Conservation (phyloP, 2,113 vertebrate species). For the Nansenia antarctica region DNA sequence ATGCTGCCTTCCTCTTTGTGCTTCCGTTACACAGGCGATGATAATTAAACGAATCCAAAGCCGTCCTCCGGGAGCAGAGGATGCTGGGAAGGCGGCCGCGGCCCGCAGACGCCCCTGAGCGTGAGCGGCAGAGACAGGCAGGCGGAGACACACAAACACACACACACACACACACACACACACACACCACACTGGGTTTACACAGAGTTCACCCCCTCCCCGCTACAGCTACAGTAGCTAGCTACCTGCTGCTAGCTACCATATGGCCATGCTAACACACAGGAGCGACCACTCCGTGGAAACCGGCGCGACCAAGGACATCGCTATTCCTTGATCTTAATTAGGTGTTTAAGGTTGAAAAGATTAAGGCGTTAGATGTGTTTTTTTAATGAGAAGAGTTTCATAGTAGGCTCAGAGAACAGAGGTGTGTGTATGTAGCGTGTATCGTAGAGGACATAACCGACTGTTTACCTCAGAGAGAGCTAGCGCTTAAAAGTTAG, state of each 20-base stretch:
- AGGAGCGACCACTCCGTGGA: too few species aligned
- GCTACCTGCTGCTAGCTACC: neutral
- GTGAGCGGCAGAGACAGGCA: too few species aligned
- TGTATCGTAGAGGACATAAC: too few species aligned
- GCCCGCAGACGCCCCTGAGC: conserved; percentile 37
- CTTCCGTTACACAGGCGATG: conserved; percentile 62
- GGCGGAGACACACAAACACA: conserved; percentile 24
- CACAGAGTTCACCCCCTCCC: conserved; percentile 56
- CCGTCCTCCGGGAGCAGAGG: conserved; percentile 52
- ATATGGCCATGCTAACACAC: neutral
- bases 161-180: conserved; percentile 17
- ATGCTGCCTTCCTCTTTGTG: conserved; percentile 60
- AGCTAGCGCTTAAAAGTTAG: too few species aligned
- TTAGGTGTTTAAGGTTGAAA: too few species aligned
- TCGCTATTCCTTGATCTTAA: too few species aligned
- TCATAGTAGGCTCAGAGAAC: too few species aligned
- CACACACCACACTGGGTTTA: conserved; percentile 43
- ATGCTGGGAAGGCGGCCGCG: conserved; percentile 43
- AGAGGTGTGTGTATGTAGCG: too few species aligned
- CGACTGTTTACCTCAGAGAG: too few species aligned
- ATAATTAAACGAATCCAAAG: conserved; percentile 72
- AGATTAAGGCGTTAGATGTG: too few species aligned
- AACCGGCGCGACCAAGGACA: too few species aligned
- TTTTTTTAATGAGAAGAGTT: too few species aligned
- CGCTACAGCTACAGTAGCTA: neutral